Conservation (phyloP, 2,888 invertebrate species). For the Chrysomela aeneicollis region DNA sequence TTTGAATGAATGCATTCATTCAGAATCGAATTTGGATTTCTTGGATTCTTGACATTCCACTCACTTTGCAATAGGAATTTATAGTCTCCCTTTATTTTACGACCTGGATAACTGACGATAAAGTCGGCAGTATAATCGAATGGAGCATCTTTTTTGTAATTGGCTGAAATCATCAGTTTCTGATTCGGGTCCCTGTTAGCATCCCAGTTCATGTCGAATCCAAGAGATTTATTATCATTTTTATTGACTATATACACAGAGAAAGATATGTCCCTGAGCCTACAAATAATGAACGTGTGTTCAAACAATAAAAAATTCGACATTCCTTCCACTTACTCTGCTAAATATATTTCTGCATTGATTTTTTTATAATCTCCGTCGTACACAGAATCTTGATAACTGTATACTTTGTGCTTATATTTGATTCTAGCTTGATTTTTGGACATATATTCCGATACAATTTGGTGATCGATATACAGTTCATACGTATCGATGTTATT, state of each 20-base stretch:
- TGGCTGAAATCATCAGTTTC: conserved; percentile 70
- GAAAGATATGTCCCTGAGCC: conserved; percentile 78
- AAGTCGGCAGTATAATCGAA: conserved; percentile 72
- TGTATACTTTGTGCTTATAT: conserved; percentile 73
- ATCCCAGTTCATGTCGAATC: conserved; percentile 83
- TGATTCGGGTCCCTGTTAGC: conserved; percentile 84
- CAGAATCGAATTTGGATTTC: conserved; percentile 17
- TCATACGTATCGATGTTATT: conserved; percentile 74
- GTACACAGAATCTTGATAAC: conserved; percentile 71
- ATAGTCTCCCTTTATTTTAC: conserved; percentile 74
- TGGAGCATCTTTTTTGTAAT: conserved; percentile 68
- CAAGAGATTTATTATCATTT: conserved; percentile 70
- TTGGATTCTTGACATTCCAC: conserved; percentile 26
- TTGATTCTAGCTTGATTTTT: conserved; percentile 73
- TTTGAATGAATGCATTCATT: conserved; percentile 1
- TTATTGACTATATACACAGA: conserved; percentile 70
- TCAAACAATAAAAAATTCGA: conserved; percentile 16
- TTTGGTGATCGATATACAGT: conserved; percentile 70
- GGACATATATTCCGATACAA: conserved; percentile 68
- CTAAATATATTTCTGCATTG: conserved; percentile 77
- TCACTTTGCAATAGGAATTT: conserved; percentile 67
- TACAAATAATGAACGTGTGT: conserved; percentile 51
- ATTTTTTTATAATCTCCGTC: conserved; percentile 72
- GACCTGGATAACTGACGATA: conserved; percentile 78
- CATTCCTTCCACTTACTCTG: conserved; percentile 68